Evolutionary conservation across 2,797 vertebrate genomes (phyloP), one percentile per base, ranked within the genome.

Genomic region (Oreochromis mossambicus): DNA sequence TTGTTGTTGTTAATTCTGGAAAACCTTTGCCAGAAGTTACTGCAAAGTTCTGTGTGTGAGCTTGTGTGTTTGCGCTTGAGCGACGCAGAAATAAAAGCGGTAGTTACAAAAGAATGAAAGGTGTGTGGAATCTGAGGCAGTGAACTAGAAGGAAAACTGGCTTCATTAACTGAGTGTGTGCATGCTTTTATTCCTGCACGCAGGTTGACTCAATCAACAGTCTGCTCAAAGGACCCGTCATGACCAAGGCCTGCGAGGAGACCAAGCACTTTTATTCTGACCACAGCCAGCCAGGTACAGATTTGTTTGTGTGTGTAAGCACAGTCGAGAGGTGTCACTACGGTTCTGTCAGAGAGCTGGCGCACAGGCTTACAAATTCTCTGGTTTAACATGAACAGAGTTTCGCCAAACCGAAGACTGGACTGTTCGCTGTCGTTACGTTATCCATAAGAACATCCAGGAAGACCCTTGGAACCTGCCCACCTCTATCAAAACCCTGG

Each of bases 401-500:
- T 98, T 99, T 92, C 97, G 98, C 17, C 97, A 99, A 91, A 98
- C 97, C 7, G 98, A 99, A 80, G 98, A 99, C 89, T 98, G 96
- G 93, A 98, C 97, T 0, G 87, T 96, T 26, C 97, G 97, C 15
- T 98, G 96, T 83, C 96, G 98, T 50, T 95, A 93, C 83, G 89
- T 98, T 56, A 98, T 99, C 90, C 97, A 98, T 93, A 97, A 98
- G 92, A 99, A 98, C 93, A 97, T 99, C 93, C 97, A 98, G 91
- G 98, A 99, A 94, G 98, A 99, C 94, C 98, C 98, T 12, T 99
- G 98, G 98, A 99, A 99, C 96, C 97, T 99, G 46, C 98, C 98
- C n/a, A 94, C 79, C 92, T 97, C 98, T n/a, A 99, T 99, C 93
- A 98, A 97, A 95, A 97, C 95, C n/a, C 96, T 99, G 82, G 97